Conservation (phyloP, 2,888 invertebrate genomes). For the Diarsia dahlii region DNA sequence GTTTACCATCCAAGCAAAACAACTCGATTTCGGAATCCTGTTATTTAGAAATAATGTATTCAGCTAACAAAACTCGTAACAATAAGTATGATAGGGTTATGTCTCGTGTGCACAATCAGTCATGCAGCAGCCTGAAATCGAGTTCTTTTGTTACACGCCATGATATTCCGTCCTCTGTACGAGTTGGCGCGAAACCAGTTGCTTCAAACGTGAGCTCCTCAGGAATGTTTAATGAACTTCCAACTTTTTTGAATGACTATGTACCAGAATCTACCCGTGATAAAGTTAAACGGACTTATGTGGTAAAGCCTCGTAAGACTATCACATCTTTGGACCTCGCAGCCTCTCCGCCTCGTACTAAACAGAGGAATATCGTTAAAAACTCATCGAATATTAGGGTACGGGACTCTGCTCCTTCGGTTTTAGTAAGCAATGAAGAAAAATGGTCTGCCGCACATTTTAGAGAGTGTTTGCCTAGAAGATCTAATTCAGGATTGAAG, state of each 20-base stretch:
- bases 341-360: conserved; percentile 73
- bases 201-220: conserved; percentile 79
- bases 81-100: conserved; percentile 83
- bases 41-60: conserved; percentile 70
- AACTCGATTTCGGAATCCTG: conserved; percentile 47
- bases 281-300: conserved; percentile 72
- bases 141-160: conserved; percentile 81
- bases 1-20: conserved; percentile 50
- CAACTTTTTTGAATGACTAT: conserved; percentile 82
- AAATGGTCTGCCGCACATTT: conserved; percentile 76
- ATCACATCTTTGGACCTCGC: conserved; percentile 81
- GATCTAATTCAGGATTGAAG: conserved; percentile 80
- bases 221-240: conserved; percentile 81
- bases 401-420: conserved; percentile 76
- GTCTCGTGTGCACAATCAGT: conserved; percentile 80
- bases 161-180: conserved; percentile 74
- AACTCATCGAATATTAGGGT: conserved; percentile 66
- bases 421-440: conserved; percentile 68
- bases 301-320: conserved; percentile 83
- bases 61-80: conserved; percentile 58
- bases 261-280: conserved; percentile 69
- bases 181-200: conserved; percentile 83
- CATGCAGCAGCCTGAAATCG: conserved; percentile 73
- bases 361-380: conserved; percentile 57
- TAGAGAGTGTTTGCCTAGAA: conserved; percentile 79